Evolutionary conservation across 2,888 invertebrate species (phyloP), one percentile per base, ranked within the genome.

Genomic region (Microchrysa polita): DNA sequence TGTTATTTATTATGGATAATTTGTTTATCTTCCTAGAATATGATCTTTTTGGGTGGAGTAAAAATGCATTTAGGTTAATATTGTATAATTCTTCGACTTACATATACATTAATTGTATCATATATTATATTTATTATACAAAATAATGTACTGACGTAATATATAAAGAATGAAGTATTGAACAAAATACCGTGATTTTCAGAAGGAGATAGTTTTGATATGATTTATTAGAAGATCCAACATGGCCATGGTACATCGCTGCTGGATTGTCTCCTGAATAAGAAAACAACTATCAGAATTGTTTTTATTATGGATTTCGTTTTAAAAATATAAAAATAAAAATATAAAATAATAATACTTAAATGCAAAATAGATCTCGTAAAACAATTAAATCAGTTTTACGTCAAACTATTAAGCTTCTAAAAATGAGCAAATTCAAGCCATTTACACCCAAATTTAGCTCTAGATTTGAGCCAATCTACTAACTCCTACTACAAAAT

Each of bases 201-300:
- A 76, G 44, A 67, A 76, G 82, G 75, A 83, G 79, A 79, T 83
- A 82, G 60, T 82, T 80, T 77, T 83, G 83, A 81, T 83, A 83
- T 80, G 84, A 83, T 79, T 83, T 84, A 72, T 83, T 83, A 75
- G 84, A 83, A 76, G 84, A 83, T 76, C 84, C 84, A 76, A 84
- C 84, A 80, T 84, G 81, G 76, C 84, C 84, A 78, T 84, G 84
- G 78, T 93, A 92, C 92, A 93, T 93, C 10, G 93, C 93, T 22
- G 93, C 93, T 74, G 93, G 92, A 84, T 92, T 92, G 85, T 93
- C 93, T 83, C 92, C 93, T 91, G 88, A 65, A 83, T n/a, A n/a
- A n/a, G n/a, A 85, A 81, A 81, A 81, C 27, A 34, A 34, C n/a
- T n/a, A n/a, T n/a, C n/a, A n/a, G n/a, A n/a, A n/a, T n/a, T n/a